Conservation (phyloP, 2,113 vertebrate genomes). For the Grallaria varia region DNA sequence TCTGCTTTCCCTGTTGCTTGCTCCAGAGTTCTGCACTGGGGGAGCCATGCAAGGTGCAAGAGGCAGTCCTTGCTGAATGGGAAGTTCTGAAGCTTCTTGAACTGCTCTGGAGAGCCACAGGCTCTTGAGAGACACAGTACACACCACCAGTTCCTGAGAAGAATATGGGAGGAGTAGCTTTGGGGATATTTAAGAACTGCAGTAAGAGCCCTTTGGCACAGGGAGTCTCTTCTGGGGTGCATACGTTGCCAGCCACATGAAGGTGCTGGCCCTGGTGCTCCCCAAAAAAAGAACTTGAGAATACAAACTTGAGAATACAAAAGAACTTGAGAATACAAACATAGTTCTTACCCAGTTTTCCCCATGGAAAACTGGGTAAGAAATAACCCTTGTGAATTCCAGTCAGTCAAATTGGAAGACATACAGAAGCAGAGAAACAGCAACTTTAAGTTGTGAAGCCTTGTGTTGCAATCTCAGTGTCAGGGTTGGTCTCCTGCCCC, state of each 20-base stretch:
- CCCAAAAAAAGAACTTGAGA: too few relatives aligned
- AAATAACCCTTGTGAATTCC: not conserved
- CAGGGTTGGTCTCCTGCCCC: not conserved
- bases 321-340: too few relatives aligned
- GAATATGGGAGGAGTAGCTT: not conserved
- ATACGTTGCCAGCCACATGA: not conserved
- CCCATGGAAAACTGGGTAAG: not conserved
- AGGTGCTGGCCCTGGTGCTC: not conserved
- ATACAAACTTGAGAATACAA: too few relatives aligned
- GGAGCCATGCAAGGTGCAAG: not conserved
- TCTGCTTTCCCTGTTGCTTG: not conserved
- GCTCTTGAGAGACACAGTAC: not conserved
- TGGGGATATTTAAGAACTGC: not conserved
- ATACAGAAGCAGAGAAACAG: not conserved
- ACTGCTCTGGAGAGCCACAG: not conserved
- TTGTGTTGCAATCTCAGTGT: not conserved
- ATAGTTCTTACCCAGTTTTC: too few relatives aligned
- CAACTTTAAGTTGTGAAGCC: not conserved
- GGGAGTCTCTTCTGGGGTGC: not conserved
- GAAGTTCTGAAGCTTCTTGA: not conserved
- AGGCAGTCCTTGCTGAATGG: not conserved
- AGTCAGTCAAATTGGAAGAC: not conserved
- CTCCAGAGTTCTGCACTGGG: not conserved
- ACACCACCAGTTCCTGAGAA: not conserved
- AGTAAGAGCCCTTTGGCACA: not conserved